These are phyloP conservation scores for Platalea minor DNA, from an alignment of 2,797 vertebrate genomes.

Conservation along the genomic window DNA sequence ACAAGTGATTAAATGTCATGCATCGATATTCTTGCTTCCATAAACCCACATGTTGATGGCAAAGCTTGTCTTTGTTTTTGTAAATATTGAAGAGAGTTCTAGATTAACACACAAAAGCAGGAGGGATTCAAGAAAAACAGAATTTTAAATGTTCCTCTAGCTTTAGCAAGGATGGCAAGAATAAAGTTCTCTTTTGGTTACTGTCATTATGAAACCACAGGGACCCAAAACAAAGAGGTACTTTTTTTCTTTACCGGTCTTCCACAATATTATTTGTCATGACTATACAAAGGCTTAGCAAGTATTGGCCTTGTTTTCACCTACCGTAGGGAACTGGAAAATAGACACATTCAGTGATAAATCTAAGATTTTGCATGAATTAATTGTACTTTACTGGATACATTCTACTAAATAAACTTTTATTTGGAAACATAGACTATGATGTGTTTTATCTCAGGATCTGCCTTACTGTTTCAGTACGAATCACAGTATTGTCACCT, in stretches of 20 bases:
- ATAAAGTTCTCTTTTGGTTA: background rate
- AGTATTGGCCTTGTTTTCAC: background rate
- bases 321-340: background rate
- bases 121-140: background rate
- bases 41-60: background rate
- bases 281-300: background rate
- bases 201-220: background rate
- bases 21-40: background rate
- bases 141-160: background rate
- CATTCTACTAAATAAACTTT: background rate
- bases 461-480: background rate
- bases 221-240: background rate
- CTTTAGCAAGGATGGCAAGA: background rate
- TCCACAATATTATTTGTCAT: background rate
- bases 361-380: background rate
- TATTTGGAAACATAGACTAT: background rate
- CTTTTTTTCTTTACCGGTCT: background rate
- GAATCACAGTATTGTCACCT: background rate
- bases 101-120: background rate
- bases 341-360: background rate
- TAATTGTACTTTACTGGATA: background rate
- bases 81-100: background rate
- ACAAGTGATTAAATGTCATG: background rate
- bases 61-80: background rate
- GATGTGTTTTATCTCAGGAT: background rate